Evolutionary conservation across 1,140 invertebrate genomes (phyloP).

Genomic region (Drosophila sturtevanti): DNA sequence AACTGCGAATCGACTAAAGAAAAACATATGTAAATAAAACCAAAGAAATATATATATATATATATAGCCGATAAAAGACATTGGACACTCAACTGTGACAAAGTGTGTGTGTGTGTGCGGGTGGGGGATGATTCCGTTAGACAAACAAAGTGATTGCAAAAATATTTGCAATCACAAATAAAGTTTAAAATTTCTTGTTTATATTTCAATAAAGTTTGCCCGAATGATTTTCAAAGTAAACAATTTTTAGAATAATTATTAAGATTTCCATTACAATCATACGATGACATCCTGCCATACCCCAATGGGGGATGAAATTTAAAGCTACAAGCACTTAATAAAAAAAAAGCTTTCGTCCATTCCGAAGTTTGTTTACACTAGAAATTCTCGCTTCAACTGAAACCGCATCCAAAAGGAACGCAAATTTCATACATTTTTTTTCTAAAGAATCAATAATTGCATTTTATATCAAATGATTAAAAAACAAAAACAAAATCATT

Average conservation of each 20-base stretch:
- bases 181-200: conserved; percentile 10
- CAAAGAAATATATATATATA: conserved; percentile 2
- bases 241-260: conserved; percentile 10
- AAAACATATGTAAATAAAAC: conserved; percentile 53
- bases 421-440: no score
- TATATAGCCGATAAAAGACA: conserved; percentile 4
- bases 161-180: conserved; percentile 10
- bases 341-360: no score
- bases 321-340: not conserved
- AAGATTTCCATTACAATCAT: not conserved
- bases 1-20: conserved; percentile 24
- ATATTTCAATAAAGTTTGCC: conserved; percentile 3
- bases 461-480: no score
- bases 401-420: no score
- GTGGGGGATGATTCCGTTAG: not conserved
- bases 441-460: no score
- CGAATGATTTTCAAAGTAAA: conserved; percentile 40
- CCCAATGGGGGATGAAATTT: no score
- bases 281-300: not conserved
- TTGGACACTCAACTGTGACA: not conserved
- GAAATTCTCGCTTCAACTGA: no score
- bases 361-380: no score
- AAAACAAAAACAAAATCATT: no score
- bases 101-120: no score
- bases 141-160: not conserved